Evolutionary conservation across 2,888 invertebrate species (phyloP), one percentile per base, ranked within the genome.

Genomic region (Diadegma fenestrale): DNA sequence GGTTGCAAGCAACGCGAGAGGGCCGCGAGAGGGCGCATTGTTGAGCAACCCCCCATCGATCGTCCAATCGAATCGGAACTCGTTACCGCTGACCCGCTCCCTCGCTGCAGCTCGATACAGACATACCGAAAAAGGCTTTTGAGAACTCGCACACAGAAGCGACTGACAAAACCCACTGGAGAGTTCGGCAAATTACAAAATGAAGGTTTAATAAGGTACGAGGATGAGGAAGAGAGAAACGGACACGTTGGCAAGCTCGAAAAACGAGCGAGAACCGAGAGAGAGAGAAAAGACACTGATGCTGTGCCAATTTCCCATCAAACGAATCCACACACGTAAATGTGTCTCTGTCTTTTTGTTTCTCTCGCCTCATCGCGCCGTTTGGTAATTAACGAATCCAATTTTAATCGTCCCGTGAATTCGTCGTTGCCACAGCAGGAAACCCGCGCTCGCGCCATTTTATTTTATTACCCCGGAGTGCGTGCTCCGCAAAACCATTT

Each of bases 341-440:
- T 19, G n/a, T 66, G 68, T 51, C 37, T 66, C 41, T 51, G 26
- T 66, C 41, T 51, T 75, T 43, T 26, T 68, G 54, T 69, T 61
- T 75, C 58, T 58, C 72, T 17, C 41, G 22, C 63, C 63, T 71
- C 45, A 82, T 61, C 78, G 86, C 71, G 86, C 71, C 90, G 87
- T 88, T 86, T 88, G 87, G 91, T 93, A 92, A 93, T 93, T 92
- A 93, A 93, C 91, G 92, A 92, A 92, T 93, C 92, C 90, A 91
- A 92, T 93, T 92, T 91, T 91, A 92, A 92, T 92, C 91, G 90
- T 86, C 89, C 87, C 89, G 89, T 86, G 89, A 89, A 91, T 90
- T 89, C 90, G 89, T 86, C 80, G 85, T 80, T 83, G 41, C 86
- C 58, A 63, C 80, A 76, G 63, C 80, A 80, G 54, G 48, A 82